These are phyloP conservation scores for Larimichthys polyactis DNA, from an alignment of 2,113 vertebrate genomes.

Conservation along the genomic window DNA sequence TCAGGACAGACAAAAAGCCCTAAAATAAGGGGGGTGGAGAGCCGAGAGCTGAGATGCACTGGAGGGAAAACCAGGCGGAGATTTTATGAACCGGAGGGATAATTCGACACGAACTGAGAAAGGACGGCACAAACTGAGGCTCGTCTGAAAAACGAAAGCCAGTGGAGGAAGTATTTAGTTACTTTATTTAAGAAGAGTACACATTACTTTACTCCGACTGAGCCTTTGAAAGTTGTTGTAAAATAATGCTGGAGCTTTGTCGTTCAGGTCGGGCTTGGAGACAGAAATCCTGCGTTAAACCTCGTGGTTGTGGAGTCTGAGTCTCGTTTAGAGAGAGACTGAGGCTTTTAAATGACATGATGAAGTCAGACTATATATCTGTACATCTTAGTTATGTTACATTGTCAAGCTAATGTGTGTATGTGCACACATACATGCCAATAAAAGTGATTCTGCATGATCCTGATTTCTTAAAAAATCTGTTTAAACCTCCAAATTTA, in stretches of 20 bases:
- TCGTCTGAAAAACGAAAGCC: neutral
- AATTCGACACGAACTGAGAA: neutral
- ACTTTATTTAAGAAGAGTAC: neutral
- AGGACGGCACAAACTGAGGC: neutral
- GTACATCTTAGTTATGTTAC: too few relatives aligned
- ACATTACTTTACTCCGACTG: too few relatives aligned
- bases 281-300: neutral
- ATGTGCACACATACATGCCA: too few relatives aligned
- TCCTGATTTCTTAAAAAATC: too few relatives aligned
- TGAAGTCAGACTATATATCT: too few relatives aligned
- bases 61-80: neutral
- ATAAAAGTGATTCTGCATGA: too few relatives aligned
- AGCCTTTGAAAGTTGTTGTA: too few relatives aligned
- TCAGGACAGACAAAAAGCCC: constrained; percentile 52
- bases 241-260: neutral
- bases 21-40: neutral
- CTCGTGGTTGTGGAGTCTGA: too few relatives aligned
- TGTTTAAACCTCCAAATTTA: too few relatives aligned
- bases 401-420: too few relatives aligned
- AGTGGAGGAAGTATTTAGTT: neutral
- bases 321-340: too few relatives aligned
- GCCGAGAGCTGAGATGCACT: neutral
- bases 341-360: too few relatives aligned
- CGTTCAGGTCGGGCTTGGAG: neutral
- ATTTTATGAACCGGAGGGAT: neutral